Conservation (phyloP, 2,888 invertebrate species). For the Tenthredo scrophulariae region DNA sequence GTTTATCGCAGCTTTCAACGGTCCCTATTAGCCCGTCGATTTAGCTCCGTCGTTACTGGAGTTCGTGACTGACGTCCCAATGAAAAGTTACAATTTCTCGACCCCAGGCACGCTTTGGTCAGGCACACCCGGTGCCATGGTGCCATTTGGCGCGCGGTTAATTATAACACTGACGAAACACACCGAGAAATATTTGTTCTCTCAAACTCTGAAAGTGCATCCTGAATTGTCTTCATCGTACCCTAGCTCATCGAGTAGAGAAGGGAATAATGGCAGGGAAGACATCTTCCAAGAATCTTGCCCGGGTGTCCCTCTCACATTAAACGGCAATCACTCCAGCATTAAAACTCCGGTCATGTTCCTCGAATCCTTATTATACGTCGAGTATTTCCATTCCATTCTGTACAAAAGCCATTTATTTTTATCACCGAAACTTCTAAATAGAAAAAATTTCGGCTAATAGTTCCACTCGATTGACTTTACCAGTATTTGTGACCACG, state of each 20-base stretch:
- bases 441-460: slow-evolving; percentile 35
- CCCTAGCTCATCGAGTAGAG: background rate
- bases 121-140: slow-evolving; percentile 13
- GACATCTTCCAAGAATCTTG: background rate
- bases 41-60: slow-evolving; percentile 28
- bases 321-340: slow-evolving; percentile 10
- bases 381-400: background rate
- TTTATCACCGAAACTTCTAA: slow-evolving; percentile 46
- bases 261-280: background rate
- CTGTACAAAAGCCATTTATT: slow-evolving; percentile 12
- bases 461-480: slow-evolving; percentile 51
- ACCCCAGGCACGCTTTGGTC: slow-evolving; percentile 21
- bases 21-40: slow-evolving; percentile 37
- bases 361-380: background rate
- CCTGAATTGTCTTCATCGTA: background rate
- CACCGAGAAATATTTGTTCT: background rate
- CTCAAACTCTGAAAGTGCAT: background rate
- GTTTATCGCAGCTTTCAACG: slow-evolving; percentile 40
- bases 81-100: slow-evolving; percentile 28
- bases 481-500: slow-evolving; percentile 26
- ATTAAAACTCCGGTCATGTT: slow-evolving; percentile 32
- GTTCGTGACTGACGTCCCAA: slow-evolving; percentile 46
- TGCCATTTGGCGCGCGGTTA: slow-evolving; percentile 36
- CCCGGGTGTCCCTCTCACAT: background rate
- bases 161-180: slow-evolving; percentile 23